Base-by-base conservation (phyloP, 2,113 vertebrate species). In the Amphilophus citrinellus region DNA sequence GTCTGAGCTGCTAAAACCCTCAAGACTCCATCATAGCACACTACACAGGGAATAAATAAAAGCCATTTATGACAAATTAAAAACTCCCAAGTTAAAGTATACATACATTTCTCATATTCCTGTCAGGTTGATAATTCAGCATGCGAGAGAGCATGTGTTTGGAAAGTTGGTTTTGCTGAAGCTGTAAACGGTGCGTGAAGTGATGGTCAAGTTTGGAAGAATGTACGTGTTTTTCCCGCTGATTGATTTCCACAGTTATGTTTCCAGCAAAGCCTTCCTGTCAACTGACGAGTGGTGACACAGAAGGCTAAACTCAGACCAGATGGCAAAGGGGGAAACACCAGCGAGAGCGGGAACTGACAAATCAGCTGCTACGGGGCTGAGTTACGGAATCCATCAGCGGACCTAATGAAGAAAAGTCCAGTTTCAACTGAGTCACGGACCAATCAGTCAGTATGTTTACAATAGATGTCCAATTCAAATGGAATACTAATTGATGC, bases 331-430 rank as follows among this genome's bases (percentile, higher is more conserved):
- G 30, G 39, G 65, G 76, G 59, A 86, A 80, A 78, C 81, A 73
- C 7, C 66, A 79, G 84, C 61, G 86, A 85, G 66, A 76, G n/a
- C 20, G 71, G 57, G 68, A 85, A 85, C 20, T 87, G 80, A 87
- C 78, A 87, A 91, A 93, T 93, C 84, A 86, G 90, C 88, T 91
- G 90, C 80, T 92, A 73, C 86, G 88, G 90, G 90, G 86, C 62
- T 9, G 60, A 77, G 59, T 62, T 78, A 77, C n/a, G 30, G 39
- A 83, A 85, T 78, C 77, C 82, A 79, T 89, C 91, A 90, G 78
- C 76, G 9, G 61, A 62, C 76, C 61, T 79, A 86, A 90, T 82
- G 68, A 15, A 84, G 84, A 58, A 83, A 87, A 50, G 58, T 83
- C 87, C 17, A 82, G 82, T 86, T 42, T 79, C 62, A 56, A 57